Percentiles rank a stretch among this genome's conserved stretches.
Evolutionary conservation across 1,140 invertebrate genomes (phyloP).

Genomic region (Penaeus chinensis): DNA sequence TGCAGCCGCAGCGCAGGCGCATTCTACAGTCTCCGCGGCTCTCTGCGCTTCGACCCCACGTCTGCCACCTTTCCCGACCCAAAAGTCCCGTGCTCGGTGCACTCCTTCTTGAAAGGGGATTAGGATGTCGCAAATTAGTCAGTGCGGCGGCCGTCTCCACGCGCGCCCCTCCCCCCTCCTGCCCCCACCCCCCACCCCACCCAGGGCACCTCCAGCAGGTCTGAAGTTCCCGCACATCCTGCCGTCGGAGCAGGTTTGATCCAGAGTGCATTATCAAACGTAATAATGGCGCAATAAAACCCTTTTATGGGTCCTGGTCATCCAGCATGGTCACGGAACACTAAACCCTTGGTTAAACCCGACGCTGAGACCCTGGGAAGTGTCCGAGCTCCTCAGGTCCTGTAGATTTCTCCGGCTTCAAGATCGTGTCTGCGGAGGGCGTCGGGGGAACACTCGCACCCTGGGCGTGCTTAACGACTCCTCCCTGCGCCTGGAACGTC

Average conservation of each 20-base stretch:
- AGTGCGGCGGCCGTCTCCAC: background rate
- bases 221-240: background rate
- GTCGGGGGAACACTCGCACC: no score
- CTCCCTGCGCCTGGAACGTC: no score
- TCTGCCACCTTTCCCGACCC: no score
- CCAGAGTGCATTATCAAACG: constrained; percentile 55
- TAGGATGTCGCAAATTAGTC: background rate
- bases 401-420: background rate
- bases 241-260: constrained; percentile 30
- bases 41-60: no score
- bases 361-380: constrained; percentile 20
- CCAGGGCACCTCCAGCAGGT: background rate
- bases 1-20: no score
- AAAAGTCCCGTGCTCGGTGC: no score
- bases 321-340: constrained; percentile 51
- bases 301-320: constrained; percentile 57
- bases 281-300: constrained; percentile 57
- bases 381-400: background rate
- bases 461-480: no score
- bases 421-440: no score
- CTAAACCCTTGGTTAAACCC: constrained; percentile 45
- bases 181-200: background rate
- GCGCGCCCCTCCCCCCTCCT: background rate
- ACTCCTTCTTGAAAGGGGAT: background rate
- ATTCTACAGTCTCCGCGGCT: no score